Evolutionary conservation across 2,888 invertebrate genomes (phyloP).

Genomic region (Scrobipalpa costella): DNA sequence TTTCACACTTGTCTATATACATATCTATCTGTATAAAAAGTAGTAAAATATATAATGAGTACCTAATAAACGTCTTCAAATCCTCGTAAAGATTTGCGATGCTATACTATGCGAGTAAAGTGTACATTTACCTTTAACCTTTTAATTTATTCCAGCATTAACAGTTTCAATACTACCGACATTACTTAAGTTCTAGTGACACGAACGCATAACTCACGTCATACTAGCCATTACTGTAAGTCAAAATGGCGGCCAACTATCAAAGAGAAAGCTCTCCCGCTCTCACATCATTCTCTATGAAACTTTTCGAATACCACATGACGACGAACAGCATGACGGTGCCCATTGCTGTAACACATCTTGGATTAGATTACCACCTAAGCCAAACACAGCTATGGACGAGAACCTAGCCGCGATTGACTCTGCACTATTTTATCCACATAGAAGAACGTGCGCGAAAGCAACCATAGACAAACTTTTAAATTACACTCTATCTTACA

Average conservation of each 20-base stretch:
- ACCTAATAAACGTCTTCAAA: no score
- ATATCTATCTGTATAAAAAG: neutral
- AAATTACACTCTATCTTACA: slow-evolving; percentile 12
- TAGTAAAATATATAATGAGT: no score
- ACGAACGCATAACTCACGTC: slow-evolving; percentile 72
- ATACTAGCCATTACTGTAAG: slow-evolving; percentile 71
- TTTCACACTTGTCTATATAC: neutral
- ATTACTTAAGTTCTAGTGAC: slow-evolving; percentile 70
- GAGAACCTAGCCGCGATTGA: neutral
- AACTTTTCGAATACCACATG: slow-evolving; percentile 27
- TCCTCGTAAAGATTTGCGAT: no score
- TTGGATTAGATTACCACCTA: neutral
- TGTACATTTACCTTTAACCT: slow-evolving; percentile 44
- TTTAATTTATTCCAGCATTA: slow-evolving; percentile 64
- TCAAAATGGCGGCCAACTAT: slow-evolving; percentile 78
- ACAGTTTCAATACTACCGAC: slow-evolving; percentile 61
- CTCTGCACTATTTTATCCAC: neutral
- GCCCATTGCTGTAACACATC: neutral
- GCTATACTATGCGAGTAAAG: neutral
- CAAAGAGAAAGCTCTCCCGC: slow-evolving; percentile 76
- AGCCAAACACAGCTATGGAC: neutral
- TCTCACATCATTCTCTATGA: slow-evolving; percentile 77
- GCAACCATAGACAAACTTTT: slow-evolving; percentile 45
- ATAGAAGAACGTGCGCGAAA: slow-evolving; percentile 41
- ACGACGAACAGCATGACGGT: neutral